Evolutionary conservation across 2,113 vertebrate species (phyloP).

Genomic region (Cynopterus brachyotis): DNA sequence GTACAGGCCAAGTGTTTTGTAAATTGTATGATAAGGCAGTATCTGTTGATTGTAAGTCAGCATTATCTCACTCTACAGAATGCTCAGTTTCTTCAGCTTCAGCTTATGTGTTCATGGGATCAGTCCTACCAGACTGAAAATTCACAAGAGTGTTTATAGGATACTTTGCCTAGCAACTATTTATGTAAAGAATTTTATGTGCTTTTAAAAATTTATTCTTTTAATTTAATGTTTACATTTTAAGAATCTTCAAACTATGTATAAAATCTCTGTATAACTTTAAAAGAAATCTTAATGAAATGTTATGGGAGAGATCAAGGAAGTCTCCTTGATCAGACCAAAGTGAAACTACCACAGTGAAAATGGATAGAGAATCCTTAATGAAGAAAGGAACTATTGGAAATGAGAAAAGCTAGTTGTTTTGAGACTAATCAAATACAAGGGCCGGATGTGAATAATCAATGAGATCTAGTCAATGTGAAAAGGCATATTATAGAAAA

Average conservation of each 20-base stretch:
- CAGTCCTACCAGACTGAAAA: neutral
- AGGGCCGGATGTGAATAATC: neutral
- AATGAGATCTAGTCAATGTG: slow-evolving; percentile 24
- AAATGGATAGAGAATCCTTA: slow-evolving; percentile 13
- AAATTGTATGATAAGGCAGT: neutral
- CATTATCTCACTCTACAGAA: neutral
- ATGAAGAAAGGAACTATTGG: neutral
- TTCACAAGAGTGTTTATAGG: neutral
- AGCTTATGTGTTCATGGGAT: neutral
- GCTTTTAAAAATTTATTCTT: neutral
- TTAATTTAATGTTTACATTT: neutral
- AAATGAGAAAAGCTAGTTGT: slow-evolving; percentile 41
- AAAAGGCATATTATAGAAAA: neutral
- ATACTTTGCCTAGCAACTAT: neutral
- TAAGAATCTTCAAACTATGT: neutral
- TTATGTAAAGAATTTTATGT: slow-evolving; percentile 3
- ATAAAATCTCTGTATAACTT: slow-evolving; percentile 10
- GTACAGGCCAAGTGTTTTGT: neutral
- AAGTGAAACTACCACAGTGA: slow-evolving; percentile 13
- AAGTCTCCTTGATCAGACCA: no score
- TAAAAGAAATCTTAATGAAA: slow-evolving; percentile 17
- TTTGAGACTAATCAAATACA: slow-evolving; percentile 39
- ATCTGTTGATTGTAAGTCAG: neutral
- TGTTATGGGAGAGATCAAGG: neutral
- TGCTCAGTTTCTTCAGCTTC: neutral